Evolutionary conservation across 1,140 invertebrate species (phyloP), one percentile per base, ranked within the genome.

Genomic region (Zaprionus lachaisei): DNA sequence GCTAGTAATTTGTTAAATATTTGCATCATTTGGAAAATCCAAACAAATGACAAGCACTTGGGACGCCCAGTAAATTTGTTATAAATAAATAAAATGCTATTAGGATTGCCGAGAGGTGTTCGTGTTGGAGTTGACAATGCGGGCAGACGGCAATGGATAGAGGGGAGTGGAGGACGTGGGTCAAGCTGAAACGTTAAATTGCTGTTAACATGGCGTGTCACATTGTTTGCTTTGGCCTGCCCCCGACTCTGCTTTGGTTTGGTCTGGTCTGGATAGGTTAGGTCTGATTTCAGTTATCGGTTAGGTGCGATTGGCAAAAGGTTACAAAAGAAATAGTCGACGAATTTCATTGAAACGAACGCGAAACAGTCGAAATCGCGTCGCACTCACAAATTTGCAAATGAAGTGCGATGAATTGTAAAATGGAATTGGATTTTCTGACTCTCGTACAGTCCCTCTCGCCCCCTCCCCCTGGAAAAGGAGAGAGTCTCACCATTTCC

Each of bases 31-130:
- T 26, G 49, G 12, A 11, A 62, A 61, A 68, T 75, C 74, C 72
- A 68, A 81, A 58, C 64, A 55, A 63, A 12, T 55, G 56, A 69
- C 49, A 47, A 58, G 70, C 58, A 66, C 68, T 73, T 73, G 73
- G 55, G 41, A 60, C 17, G 34, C 14, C 55, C 58, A 34, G 31
- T 47, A 57, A 66, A 67, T 65, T 65, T 65, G 68, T 69, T 69
- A 70, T 89, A 87, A 89, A 87, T 87, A 80, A 89, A 80, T 87
- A 57, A 86, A 77, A 77, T 73, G 54, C 76, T 57, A 65, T 75
- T 69, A 75, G 70, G 58, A 57, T 55, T 68, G 37, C 51, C 17
- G 34, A 63, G 54, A 57, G 38, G 41, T 58, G 47, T 51, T 51
- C 54, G 38, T 41, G 38, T n/a, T 41, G 38, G n/a, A 44, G 55